Base-by-base conservation (phyloP, 1,140 invertebrate species). In the Drosophila pandora region DNA sequence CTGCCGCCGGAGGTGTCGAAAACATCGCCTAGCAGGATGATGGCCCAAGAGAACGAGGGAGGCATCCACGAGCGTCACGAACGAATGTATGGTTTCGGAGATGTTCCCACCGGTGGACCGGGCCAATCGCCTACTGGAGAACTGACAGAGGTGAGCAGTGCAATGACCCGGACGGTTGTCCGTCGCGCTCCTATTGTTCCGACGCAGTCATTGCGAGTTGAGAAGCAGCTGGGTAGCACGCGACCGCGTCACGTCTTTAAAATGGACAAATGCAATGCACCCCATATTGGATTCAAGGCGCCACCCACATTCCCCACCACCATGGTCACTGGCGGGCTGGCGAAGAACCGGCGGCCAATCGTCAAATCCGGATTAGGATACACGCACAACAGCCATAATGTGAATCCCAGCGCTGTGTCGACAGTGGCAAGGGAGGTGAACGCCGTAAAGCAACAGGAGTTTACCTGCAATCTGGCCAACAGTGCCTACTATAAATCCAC, bases 151-250 rank as follows among this genome's bases (percentile, higher is more conserved):
- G 8, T 34, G 10, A 10, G 4, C 0, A 25, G 58, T 5, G 1
- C 34, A 21, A 2, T 6, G 2, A 7, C n/a, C 0, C 48, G 30
- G 6, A 23, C 30, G 0, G 0, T 64, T 10, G 0, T 50, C 2
- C 69, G 70, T 22, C 68, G 70, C 0, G 34, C 13, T 13, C 45
- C 79, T 0, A 32, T 83, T 3, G 82, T 87, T 0, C 83, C 83
- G 2, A 17, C 65, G 3, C 83, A 87, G 47, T 12, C 22, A 1
- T 7, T 88, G 48, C 83, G 83, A 0, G 76, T 87, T 10, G 83
- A 87, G 48, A 87, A 87, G 48, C 53, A 62, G 0, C 39, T 45
- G 1, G 61, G 69, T 9, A 41, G 10, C 12, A 1, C 41, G 2
- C 12, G 65, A 0, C 21, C 74, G 0, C 58, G 55, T 0, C 70